Conservation (phyloP, 2,113 vertebrate species). For the Casuarius casuarius region DNA sequence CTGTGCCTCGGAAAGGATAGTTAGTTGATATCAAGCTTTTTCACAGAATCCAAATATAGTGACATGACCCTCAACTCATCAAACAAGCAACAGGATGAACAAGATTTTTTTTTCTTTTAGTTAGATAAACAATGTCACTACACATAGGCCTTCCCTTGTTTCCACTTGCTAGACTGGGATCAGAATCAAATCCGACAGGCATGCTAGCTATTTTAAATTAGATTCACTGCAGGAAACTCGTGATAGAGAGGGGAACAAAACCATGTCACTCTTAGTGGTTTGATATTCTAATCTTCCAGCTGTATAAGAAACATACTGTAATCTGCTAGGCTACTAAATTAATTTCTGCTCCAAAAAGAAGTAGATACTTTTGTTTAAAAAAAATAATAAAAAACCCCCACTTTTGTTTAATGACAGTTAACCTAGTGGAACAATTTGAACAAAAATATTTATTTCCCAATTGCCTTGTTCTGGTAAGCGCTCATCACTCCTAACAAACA, state of each 20-base stretch:
- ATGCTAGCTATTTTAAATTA: not conserved
- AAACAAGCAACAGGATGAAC: not conserved
- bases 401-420: not conserved
- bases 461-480: constrained; percentile 6
- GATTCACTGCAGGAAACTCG: not conserved
- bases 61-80: not conserved
- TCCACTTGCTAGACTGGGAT: not conserved
- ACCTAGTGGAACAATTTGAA: not conserved
- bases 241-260: not conserved
- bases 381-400: not conserved
- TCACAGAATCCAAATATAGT: not conserved
- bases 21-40: not conserved
- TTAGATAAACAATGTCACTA: not conserved
- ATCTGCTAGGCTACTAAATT: not conserved
- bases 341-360: not conserved
- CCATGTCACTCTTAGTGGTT: not conserved
- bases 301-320: not conserved
- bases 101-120: not conserved
- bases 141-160: not conserved
- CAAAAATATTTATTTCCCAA: constrained; percentile 21
- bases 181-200: not conserved
- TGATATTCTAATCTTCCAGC: not conserved
- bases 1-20: not conserved
- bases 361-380: not conserved
- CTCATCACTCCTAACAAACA: not conserved